phyloP scores from a whole-genome alignment of 2,113 vertebrate genomes.

The Polypterus senegalus region DNA sequence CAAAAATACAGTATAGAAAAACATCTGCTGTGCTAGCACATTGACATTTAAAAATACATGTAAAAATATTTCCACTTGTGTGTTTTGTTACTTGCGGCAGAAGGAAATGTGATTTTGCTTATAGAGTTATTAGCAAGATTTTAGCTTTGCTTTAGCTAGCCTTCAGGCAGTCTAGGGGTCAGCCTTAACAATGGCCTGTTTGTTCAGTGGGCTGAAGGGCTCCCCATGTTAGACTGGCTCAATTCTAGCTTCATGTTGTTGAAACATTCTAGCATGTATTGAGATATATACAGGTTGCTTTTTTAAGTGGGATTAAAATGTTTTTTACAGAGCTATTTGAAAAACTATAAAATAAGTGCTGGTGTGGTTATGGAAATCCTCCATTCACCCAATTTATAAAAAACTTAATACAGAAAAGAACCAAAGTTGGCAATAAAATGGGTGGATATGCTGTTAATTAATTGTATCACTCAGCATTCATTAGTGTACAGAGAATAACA shows the following conservation, averaged over 20 bases:
- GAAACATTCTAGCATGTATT: constrained; percentile 41
- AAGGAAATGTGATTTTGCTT: constrained; percentile 39
- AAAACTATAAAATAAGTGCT: constrained; percentile 35
- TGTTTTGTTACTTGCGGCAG: constrained; percentile 16
- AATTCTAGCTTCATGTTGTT: constrained; percentile 35
- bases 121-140: constrained; percentile 37
- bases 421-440: no score
- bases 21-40: constrained; percentile 19
- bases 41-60: constrained; percentile 43
- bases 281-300: constrained; percentile 32
- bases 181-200: constrained; percentile 56
- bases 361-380: no score
- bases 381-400: no score
- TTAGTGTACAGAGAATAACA: no score
- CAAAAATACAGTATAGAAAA: constrained; percentile 19
- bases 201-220: constrained; percentile 62
- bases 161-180: constrained; percentile 39
- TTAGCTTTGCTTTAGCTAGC: constrained; percentile 31
- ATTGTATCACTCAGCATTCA: no score
- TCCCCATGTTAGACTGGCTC: constrained; percentile 60
- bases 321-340: constrained; percentile 34
- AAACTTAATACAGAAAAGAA: no score
- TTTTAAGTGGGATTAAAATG: not conserved
- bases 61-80: constrained; percentile 11
- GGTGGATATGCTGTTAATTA: no score